phyloP scores from a whole-genome alignment of 2,888 invertebrate species.

The Melieria omissa region DNA sequence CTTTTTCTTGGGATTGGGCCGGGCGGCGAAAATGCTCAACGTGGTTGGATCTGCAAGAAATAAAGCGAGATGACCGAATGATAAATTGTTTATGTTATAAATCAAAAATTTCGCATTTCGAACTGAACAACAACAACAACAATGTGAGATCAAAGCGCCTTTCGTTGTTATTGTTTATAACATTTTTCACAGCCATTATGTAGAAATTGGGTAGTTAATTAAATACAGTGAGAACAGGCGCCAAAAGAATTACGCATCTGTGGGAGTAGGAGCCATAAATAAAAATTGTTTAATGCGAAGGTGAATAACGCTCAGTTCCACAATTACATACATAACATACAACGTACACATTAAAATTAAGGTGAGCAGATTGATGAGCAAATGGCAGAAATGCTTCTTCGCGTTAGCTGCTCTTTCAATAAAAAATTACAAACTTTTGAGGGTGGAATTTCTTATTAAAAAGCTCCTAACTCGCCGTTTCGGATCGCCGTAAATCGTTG shows the following conservation, averaged over 20 bases:
- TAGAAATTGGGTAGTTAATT: neutral
- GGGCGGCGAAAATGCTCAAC: slow-evolving; percentile 88
- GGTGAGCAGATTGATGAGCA: too few relatives aligned
- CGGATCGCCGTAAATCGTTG: too few relatives aligned
- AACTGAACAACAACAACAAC: neutral
- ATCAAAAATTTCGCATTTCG: neutral
- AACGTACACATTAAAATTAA: too few relatives aligned
- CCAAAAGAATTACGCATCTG: neutral
- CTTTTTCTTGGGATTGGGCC: slow-evolving; percentile 95
- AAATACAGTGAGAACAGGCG: neutral
- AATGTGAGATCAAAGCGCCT: neutral
- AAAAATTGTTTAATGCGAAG: too few relatives aligned
- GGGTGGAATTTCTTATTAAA: too few relatives aligned
- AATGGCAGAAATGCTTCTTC: too few relatives aligned
- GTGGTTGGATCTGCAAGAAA: slow-evolving; percentile 81
- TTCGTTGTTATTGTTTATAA: neutral
- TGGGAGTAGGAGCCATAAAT: too few relatives aligned
- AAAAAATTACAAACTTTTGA: too few relatives aligned
- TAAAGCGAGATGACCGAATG: neutral
- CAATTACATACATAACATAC: too few relatives aligned
- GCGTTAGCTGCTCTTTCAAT: too few relatives aligned
- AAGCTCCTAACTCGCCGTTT: too few relatives aligned
- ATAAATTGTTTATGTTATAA: neutral
- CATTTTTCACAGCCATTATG: neutral
- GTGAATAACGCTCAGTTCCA: too few relatives aligned